Percentiles rank a stretch among this genome's conserved stretches.
phyloP scores from a whole-genome alignment of 2,113 vertebrate species.

The Trinectes maculatus region DNA sequence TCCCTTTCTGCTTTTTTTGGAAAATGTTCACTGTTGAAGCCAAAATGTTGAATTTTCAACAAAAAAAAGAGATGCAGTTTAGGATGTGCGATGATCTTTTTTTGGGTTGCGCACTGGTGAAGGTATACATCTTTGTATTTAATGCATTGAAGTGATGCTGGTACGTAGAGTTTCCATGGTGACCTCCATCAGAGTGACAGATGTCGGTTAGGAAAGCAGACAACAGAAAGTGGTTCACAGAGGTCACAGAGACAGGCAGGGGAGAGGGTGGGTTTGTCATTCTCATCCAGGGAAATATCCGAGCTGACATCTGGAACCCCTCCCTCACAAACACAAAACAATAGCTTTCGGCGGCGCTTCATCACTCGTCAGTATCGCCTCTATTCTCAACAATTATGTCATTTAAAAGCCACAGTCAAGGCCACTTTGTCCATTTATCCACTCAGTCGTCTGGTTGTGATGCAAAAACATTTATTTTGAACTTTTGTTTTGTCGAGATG shows the following conservation, averaged over 20 bases:
- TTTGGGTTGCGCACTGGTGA: too few species aligned
- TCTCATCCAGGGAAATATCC: slow-evolving; percentile 58
- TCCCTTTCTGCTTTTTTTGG: not conserved
- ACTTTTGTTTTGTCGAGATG: too few species aligned
- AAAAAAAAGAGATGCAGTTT: not conserved
- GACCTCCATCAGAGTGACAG: slow-evolving; percentile 32
- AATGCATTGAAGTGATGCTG: not conserved
- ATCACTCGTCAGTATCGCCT: slow-evolving; percentile 12
- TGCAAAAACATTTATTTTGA: not conserved
- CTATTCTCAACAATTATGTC: not conserved
- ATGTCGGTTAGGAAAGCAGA: slow-evolving; percentile 56
- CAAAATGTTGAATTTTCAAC: not conserved
- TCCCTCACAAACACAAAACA: slow-evolving; percentile 40
- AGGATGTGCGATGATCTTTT: not conserved
- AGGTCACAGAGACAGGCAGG: slow-evolving; percentile 63
- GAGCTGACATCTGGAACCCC: slow-evolving; percentile 61
- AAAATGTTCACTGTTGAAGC: not conserved
- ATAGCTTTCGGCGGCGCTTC: slow-evolving; percentile 22
- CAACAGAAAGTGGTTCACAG: slow-evolving; percentile 37
- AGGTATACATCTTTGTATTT: not conserved
- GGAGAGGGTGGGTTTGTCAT: slow-evolving; percentile 68
- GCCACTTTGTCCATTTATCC: not conserved
- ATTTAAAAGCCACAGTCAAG: not conserved
- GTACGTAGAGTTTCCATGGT: not conserved
- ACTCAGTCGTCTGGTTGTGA: not conserved